A percentile compares a stretch with the other conserved stretches of the same genome.
Evolutionary conservation across 2,888 invertebrate species (phyloP).

Genomic region (Tenodera sinensis): DNA sequence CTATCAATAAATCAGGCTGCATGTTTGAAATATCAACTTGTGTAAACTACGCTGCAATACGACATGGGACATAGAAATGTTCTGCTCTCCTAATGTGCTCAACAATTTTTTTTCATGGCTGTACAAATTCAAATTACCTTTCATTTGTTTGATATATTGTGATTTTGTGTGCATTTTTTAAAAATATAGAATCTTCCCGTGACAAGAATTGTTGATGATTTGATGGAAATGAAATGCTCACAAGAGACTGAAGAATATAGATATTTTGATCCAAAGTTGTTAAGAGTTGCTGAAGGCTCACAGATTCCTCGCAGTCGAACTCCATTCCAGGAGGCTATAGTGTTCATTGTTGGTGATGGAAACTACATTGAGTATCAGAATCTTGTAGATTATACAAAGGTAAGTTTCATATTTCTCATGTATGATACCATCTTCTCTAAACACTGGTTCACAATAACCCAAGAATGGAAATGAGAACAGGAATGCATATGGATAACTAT

Average conservation of each 20-base stretch:
- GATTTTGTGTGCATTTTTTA: background rate
- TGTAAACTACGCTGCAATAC: too few species aligned
- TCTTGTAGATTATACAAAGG: conserved; percentile 90
- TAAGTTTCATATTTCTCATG: conserved; percentile 39
- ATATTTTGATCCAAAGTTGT: conserved; percentile 93
- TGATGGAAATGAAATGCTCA: conserved; percentile 76
- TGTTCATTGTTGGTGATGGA: conserved; percentile 89
- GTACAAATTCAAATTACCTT: too few species aligned
- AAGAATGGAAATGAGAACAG: too few species aligned
- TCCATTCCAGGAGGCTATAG: conserved; percentile 83
- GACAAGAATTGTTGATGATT: conserved; percentile 85
- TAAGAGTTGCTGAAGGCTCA: conserved; percentile 62
- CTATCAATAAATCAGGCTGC: too few species aligned
- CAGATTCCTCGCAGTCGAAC: conserved; percentile 58
- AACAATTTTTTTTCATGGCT: too few species aligned
- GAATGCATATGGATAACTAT: too few species aligned
- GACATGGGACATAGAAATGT: too few species aligned
- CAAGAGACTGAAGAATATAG: conserved; percentile 82
- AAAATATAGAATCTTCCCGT: conserved; percentile 80
- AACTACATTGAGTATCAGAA: conserved; percentile 99
- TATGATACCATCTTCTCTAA: too few species aligned
- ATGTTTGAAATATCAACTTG: too few species aligned
- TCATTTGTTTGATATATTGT: background rate
- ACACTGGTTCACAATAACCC: too few species aligned
- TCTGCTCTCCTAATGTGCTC: too few species aligned